phyloP scores from a whole-genome alignment of 37 sponge, comb jelly and placozoan genomes.

The Corticium candelabrum region DNA sequence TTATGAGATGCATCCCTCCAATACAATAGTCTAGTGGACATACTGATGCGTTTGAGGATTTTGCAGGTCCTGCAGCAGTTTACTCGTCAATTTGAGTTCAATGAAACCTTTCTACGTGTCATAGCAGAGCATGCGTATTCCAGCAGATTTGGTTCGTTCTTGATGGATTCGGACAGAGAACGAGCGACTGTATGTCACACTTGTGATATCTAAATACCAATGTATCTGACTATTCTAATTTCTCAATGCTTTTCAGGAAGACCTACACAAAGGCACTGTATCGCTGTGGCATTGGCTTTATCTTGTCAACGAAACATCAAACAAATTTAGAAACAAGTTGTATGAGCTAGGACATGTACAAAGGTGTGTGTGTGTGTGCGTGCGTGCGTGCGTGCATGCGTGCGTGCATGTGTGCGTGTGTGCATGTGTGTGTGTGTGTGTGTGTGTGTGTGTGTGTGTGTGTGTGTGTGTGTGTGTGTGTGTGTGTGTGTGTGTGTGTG shows the following conservation, averaged over 20 bases:
- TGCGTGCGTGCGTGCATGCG: too few species aligned
- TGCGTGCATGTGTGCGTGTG: too few species aligned
- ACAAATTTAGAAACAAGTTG: conserved; percentile 53
- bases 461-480: too few species aligned
- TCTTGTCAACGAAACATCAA: conserved; percentile 45
- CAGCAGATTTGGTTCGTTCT: conserved; percentile 64
- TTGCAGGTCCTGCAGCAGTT: conserved; percentile 57
- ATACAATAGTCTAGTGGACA: background rate
- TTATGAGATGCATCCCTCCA: too few species aligned
- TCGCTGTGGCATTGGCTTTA: conserved; percentile 74
- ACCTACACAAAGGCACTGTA: conserved; percentile 36
- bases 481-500: too few species aligned
- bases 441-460: too few species aligned
- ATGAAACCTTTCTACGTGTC: conserved; percentile 61
- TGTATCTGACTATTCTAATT: too few species aligned
- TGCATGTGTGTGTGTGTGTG: too few species aligned
- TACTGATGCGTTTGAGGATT: too few species aligned
- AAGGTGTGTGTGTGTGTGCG: too few species aligned
- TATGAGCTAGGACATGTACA: conserved; percentile 24
- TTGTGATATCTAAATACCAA: too few species aligned
- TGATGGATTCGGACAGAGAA: conserved; percentile 38
- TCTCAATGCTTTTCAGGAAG: conserved; percentile 7
- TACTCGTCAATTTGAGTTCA: conserved; percentile 84
- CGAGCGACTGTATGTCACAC: background rate
- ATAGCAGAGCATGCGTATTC: conserved; percentile 79